Conservation (phyloP, 2,797 vertebrate genomes). For the Lepus townsendii region DNA sequence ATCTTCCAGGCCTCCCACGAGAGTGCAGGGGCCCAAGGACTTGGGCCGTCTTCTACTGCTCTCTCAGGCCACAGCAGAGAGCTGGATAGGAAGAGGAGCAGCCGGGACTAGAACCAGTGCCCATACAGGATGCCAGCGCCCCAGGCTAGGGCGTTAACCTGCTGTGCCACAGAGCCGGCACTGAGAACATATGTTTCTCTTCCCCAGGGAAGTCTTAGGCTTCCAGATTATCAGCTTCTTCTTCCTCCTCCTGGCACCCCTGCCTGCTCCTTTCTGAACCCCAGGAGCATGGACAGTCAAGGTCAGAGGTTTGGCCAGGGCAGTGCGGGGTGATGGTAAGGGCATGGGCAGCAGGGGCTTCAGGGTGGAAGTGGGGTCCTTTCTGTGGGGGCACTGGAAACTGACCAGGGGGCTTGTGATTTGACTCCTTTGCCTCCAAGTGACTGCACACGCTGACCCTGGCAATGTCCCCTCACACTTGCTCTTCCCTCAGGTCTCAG, state of each 20-base stretch:
- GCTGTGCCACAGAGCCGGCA: too few species aligned
- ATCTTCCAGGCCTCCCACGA: too few species aligned
- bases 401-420: too few species aligned
- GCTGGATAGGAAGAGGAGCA: too few species aligned
- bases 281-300: neutral
- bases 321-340: rapidly evolving
- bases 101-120: too few species aligned
- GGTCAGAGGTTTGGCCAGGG: neutral
- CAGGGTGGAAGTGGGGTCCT: neutral
- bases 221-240: neutral
- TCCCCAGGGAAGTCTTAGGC: neutral
- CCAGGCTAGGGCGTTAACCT: too few species aligned
- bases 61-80: too few species aligned
- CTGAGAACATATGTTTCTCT: conserved; percentile 15
- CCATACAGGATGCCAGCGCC: too few species aligned
- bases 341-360: neutral
- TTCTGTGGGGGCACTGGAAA: neutral
- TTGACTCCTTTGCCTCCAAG: neutral
- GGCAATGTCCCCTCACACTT: neutral
- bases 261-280: neutral
- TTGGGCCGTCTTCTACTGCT: too few species aligned
- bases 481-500: neutral
- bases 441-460: neutral
- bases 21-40: too few species aligned
- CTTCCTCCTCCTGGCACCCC: neutral